Percentiles rank a stretch among this genome's conserved stretches.
phyloP scores from a whole-genome alignment of 2,888 invertebrate genomes.

The Tipula lateralis region DNA sequence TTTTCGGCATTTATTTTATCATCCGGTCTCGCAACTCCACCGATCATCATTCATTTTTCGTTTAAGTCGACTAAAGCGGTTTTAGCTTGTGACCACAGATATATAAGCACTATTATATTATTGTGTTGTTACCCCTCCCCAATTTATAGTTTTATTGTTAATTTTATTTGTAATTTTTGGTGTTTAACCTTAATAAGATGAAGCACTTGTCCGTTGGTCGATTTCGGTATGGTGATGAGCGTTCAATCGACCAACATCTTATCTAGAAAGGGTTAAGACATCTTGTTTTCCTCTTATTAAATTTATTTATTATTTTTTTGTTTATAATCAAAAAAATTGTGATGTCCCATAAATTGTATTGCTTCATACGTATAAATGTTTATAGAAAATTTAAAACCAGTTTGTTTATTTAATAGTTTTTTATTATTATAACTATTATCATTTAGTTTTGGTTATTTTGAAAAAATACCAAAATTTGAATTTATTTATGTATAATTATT shows the following conservation, averaged over 20 bases:
- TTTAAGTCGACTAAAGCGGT: too few species aligned
- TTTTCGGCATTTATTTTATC: too few species aligned
- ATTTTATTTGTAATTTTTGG: neutral
- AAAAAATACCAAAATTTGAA: neutral
- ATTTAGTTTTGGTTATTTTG: neutral
- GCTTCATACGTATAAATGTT: neutral
- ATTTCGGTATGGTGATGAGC: neutral
- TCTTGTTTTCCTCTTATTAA: neutral
- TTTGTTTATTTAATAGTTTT: slow-evolving; percentile 19
- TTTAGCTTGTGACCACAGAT: too few species aligned
- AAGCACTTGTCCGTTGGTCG: neutral
- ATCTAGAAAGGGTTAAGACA: neutral
- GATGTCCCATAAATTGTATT: slow-evolving; percentile 24
- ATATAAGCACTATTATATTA: neutral
- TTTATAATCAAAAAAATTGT: neutral
- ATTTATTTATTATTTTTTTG: neutral
- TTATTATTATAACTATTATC: slow-evolving; percentile 1
- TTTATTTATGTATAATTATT: slow-evolving; percentile 19
- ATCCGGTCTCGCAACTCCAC: too few species aligned
- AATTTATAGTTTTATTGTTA: neutral
- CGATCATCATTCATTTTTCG: too few species aligned
- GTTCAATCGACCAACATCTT: neutral
- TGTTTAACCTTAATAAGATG: neutral
- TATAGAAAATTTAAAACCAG: slow-evolving; percentile 13
- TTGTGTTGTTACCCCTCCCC: slow-evolving; percentile 4